These are phyloP conservation scores for Nasua narica DNA, from an alignment of 2,797 vertebrate species.

Conservation along the genomic window DNA sequence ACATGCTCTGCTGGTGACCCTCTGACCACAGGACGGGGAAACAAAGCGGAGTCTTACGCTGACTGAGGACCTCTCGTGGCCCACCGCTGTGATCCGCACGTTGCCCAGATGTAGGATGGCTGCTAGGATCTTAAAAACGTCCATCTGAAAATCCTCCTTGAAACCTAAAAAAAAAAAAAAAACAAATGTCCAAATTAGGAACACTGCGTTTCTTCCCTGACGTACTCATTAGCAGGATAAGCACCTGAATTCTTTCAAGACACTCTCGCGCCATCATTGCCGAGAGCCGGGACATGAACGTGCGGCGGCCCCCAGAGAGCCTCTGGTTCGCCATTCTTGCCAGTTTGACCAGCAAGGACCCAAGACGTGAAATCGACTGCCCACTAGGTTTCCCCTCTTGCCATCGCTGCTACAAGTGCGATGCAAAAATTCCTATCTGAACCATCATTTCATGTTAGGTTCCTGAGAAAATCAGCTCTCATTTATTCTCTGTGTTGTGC, in stretches of 20 bases:
- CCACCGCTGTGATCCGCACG: constrained; percentile 86
- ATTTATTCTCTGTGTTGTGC: not conserved
- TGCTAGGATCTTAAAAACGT: constrained; percentile 93
- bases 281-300: not conserved
- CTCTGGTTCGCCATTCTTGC: not conserved
- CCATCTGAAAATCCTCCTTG: constrained; percentile 91
- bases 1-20: not conserved
- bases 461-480: not conserved
- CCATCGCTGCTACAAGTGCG: not conserved
- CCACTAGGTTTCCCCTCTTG: not conserved
- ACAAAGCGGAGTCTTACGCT: constrained; percentile 83
- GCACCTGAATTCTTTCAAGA: not conserved
- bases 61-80: constrained; percentile 91
- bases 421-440: not conserved
- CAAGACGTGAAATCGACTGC: fast-evolving
- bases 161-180: constrained; percentile 86
- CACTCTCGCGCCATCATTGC: not conserved
- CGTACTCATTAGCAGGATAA: not conserved
- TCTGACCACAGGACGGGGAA: not conserved
- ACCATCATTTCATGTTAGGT: not conserved
- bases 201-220: not conserved
- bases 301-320: not conserved
- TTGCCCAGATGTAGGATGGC: constrained; percentile 97
- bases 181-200: constrained; percentile 35
- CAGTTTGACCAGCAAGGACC: not conserved